phyloP scores from a whole-genome alignment of 2,888 invertebrate species.

The Poecilobothrus nobilitatus region DNA sequence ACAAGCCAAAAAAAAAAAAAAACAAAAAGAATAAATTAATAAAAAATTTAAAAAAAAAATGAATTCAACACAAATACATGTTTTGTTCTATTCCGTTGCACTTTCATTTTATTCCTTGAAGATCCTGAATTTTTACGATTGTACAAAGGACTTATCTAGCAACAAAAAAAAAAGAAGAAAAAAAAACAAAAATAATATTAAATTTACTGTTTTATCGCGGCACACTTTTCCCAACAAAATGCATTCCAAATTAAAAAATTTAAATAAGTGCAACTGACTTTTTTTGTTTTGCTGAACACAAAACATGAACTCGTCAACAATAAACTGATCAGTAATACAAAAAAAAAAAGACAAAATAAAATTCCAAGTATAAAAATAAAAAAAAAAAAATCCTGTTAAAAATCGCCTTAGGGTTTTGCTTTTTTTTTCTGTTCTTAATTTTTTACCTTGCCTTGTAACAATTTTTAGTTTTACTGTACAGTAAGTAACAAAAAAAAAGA shows the following conservation, averaged over 20 bases:
- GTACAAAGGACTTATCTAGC: not conserved
- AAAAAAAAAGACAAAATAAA: not conserved
- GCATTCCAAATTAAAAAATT: not conserved
- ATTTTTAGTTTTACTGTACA: too few relatives aligned
- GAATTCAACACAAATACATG: not conserved
- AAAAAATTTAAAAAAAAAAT: not conserved
- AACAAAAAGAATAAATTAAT: not conserved
- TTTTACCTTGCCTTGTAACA: too few relatives aligned
- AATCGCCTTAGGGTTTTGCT: not conserved
- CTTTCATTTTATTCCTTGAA: not conserved
- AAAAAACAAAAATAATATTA: not conserved
- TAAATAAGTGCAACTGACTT: slow-evolving; percentile 6
- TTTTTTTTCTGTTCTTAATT: not conserved
- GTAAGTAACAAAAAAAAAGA: not conserved
- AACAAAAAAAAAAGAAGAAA: not conserved
- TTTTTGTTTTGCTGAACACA: not conserved
- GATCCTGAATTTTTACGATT: not conserved
- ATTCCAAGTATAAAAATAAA: not conserved
- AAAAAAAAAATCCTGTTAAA: not conserved
- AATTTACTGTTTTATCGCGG: slow-evolving; percentile 1
- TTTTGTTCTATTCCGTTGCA: not conserved
- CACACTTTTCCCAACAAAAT: not conserved
- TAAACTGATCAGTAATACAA: too few relatives aligned
- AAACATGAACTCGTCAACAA: not conserved
- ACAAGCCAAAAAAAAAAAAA: not conserved